Evolutionary conservation across 2,113 vertebrate genomes (phyloP).

Genomic region (Ornithorhynchus anatinus): DNA sequence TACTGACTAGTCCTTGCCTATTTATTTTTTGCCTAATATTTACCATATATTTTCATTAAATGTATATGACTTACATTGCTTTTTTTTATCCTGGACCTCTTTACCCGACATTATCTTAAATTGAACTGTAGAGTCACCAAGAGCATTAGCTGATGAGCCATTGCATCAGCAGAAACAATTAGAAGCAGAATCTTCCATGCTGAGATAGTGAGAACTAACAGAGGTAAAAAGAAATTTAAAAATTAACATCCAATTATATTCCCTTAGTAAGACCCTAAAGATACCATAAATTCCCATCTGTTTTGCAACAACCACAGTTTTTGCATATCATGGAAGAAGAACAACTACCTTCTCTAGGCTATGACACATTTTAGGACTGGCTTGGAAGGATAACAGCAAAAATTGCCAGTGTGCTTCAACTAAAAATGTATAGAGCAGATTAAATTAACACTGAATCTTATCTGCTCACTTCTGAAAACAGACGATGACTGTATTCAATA

Average conservation of each 20-base stretch:
- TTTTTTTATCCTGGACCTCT: background rate
- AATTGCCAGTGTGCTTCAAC: constrained; percentile 25
- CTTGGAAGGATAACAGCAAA: constrained; percentile 34
- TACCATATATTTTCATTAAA: background rate
- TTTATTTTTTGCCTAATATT: background rate
- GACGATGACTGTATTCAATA: background rate
- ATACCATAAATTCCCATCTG: background rate
- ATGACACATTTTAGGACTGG: background rate
- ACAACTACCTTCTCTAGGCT: background rate
- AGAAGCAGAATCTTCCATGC: background rate
- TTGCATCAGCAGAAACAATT: constrained; percentile 3
- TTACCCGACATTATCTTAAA: background rate
- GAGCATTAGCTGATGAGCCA: constrained; percentile 7
- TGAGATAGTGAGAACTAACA: constrained; percentile 1
- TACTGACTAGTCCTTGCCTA: background rate
- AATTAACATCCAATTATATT: constrained; percentile 8
- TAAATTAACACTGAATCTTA: background rate
- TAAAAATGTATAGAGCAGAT: constrained; percentile 39
- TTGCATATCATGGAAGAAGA: background rate
- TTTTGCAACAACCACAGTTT: background rate
- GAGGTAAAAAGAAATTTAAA: constrained; percentile 20
- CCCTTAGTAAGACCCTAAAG: background rate
- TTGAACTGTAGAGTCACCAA: background rate
- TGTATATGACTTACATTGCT: background rate
- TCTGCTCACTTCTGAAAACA: background rate